Evolutionary conservation across 2,888 invertebrate genomes (phyloP).

Genomic region (Fragum fragum): DNA sequence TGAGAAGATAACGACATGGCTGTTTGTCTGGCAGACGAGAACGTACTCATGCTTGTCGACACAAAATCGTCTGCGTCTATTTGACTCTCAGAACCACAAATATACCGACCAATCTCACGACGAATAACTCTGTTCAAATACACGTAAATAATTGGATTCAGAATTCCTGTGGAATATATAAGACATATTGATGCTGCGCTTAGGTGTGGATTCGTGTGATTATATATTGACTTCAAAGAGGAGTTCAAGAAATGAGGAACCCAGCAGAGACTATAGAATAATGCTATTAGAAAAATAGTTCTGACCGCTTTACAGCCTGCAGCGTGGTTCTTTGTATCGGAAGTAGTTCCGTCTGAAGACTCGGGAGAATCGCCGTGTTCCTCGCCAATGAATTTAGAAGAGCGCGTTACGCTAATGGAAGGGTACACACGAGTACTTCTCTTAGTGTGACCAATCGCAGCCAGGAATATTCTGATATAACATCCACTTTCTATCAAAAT

Average conservation of each 20-base stretch:
- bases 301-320: constrained; percentile 77
- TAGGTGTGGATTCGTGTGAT: constrained; percentile 39
- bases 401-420: constrained; percentile 31
- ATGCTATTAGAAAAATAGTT: constrained; percentile 74
- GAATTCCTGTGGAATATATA: constrained; percentile 69
- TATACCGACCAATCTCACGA: constrained; percentile 72
- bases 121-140: constrained; percentile 77
- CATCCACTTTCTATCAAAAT: constrained; percentile 71
- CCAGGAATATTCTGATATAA: constrained; percentile 75
- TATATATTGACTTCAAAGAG: constrained; percentile 35
- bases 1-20: constrained; percentile 31
- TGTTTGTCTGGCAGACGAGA: constrained; percentile 48
- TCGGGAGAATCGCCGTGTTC: constrained; percentile 49
- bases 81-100: constrained; percentile 62
- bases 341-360: constrained; percentile 39
- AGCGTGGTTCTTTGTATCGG: constrained; percentile 25
- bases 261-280: constrained; percentile 74
- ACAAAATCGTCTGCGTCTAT: constrained; percentile 69
- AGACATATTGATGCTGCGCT: constrained; percentile 70
- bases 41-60: constrained; percentile 69
- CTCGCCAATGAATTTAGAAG: constrained; percentile 22
- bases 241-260: constrained; percentile 70
- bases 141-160: constrained; percentile 77
- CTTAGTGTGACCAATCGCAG: constrained; percentile 75
- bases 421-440: constrained; percentile 69